Evolutionary conservation across 2,888 invertebrate genomes (phyloP).

Genomic region (Eupithecia centaureata): DNA sequence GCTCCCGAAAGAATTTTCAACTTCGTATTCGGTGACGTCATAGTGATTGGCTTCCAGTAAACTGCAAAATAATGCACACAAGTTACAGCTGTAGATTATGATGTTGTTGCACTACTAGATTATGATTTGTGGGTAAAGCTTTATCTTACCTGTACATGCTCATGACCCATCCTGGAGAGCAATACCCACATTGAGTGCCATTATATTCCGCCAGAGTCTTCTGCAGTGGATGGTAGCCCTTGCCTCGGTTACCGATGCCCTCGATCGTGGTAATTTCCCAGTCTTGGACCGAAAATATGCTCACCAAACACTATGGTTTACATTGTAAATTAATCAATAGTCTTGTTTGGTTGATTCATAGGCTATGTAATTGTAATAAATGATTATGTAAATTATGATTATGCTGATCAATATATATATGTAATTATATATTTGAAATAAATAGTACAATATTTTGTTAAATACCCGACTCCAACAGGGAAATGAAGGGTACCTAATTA

Average conservation of each 20-base stretch:
- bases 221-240: constrained; percentile 88
- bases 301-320: constrained; percentile 83
- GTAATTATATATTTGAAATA: too few species aligned
- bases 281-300: constrained; percentile 85
- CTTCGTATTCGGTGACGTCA: constrained; percentile 66
- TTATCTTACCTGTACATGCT: constrained; percentile 85
- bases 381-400: too few species aligned
- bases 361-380: too few species aligned
- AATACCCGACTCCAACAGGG: too few species aligned
- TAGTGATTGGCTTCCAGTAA: constrained; percentile 45
- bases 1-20: constrained; percentile 89
- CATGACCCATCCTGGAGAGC: constrained; percentile 90
- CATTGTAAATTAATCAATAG: background rate
- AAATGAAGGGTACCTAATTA: too few species aligned
- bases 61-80: constrained; percentile 28
- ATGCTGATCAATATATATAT: too few species aligned
- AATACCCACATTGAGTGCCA: constrained; percentile 89
- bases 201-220: constrained; percentile 84
- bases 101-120: background rate
- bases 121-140: background rate
- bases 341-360: too few species aligned
- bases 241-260: constrained; percentile 85
- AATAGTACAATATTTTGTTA: too few species aligned
- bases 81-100: background rate
- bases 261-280: constrained; percentile 88